Base-by-base conservation (phyloP, 37 sponge, comb jelly and placozoan species). In the Oopsacas minuta region DNA sequence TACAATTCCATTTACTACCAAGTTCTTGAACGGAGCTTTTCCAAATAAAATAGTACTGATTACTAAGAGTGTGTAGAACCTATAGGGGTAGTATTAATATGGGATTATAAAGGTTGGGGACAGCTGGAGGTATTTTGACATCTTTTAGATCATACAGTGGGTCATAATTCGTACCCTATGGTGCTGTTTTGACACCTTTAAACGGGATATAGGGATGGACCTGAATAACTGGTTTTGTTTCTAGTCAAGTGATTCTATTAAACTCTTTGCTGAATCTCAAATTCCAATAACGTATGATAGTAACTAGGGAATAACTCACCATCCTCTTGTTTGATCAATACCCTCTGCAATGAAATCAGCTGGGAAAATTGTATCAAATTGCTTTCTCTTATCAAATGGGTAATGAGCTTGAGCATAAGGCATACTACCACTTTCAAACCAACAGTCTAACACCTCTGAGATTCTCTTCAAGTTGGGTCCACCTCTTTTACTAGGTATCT, bases 341-440 rank as follows among this genome's bases (percentile, higher is more conserved):
- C 99, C 99, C 49, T 97, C 99, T 0, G 99, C 99, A 12, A 97
- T 97, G 89, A 97, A 97, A 85, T 97, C 99, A 0, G 99, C 99
- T 12, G 99, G 99, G 83, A 97, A 97, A 35, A 85, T 53, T 0
- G 83, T 1, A 81, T 97, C 99, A 87, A 97, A 97, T 36, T 51
- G 52, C 81, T 83, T 89, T 87, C 90, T 91, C 83, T 93, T 92
- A 86, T 95, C 92, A 86, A 97, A 97, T 38, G 99, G 99, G 52
- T 97, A 97, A 88, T 97, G 99, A n/a, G 87, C 89, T 83, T 97
- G 99, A 34, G 94, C 99, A 81, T 97, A 97, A 0, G 99, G 99
- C 99, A 97, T 97, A 82, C 99, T 96, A 7, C 99, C 99, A 88
- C 94, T 94, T 86, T 97, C 99, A 91, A 97, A 97, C 99, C 99